Conservation (phyloP, 2,797 vertebrate species). For the Balearica regulorum region DNA sequence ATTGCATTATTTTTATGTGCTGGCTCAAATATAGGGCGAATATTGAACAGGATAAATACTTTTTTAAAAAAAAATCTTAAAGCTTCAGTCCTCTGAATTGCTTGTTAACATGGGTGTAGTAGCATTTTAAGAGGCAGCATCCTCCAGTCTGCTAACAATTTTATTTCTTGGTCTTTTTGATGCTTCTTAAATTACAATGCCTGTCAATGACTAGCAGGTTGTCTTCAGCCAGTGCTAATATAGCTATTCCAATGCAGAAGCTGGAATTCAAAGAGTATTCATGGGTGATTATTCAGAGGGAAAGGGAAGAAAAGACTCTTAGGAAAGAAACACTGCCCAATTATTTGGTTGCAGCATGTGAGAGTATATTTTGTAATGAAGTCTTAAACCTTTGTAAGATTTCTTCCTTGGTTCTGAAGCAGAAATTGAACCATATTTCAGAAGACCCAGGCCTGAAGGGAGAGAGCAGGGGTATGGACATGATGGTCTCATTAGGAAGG, state of each 20-base stretch:
- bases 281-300: background rate
- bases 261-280: constrained; percentile 9
- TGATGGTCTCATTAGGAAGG: background rate
- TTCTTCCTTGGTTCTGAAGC: background rate
- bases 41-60: background rate
- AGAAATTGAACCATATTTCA: background rate
- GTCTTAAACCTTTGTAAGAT: background rate
- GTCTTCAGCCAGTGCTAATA: constrained; percentile 17
- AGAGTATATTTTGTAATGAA: background rate
- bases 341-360: background rate
- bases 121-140: background rate
- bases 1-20: background rate
- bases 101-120: background rate
- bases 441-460: background rate
- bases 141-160: background rate
- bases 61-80: background rate
- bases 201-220: background rate
- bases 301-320: background rate
- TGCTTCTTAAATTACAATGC: background rate
- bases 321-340: constrained; percentile 16
- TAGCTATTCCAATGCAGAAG: constrained; percentile 2
- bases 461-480: background rate
- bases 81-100: background rate
- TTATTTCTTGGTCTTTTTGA: background rate
- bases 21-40: background rate